A percentile compares a stretch with the other conserved stretches of the same genome.
phyloP scores from a whole-genome alignment of 2,888 invertebrate genomes.

The Amphipoea oculea region DNA sequence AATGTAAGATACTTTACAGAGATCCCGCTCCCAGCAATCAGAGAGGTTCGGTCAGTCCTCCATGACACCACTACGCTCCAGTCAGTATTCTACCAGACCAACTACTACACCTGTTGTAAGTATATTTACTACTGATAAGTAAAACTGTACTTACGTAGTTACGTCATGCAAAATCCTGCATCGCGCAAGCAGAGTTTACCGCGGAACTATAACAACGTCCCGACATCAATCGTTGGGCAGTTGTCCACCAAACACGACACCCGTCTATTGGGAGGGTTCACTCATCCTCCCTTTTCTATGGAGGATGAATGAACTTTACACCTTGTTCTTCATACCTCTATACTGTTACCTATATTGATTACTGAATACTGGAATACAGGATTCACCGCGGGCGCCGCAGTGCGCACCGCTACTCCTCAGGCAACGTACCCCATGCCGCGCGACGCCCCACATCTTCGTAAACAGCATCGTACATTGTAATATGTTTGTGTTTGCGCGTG shows the following conservation, averaged over 20 bases:
- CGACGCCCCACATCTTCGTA: too few species aligned
- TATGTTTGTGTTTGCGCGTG: too few species aligned
- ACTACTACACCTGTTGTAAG: constrained; percentile 57
- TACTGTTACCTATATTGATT: too few species aligned
- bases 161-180: background rate
- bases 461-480: too few species aligned
- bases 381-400: too few species aligned
- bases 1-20: constrained; percentile 68
- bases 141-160: background rate
- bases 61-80: constrained; percentile 80
- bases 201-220: background rate
- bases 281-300: too few species aligned
- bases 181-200: background rate
- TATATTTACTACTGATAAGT: constrained; percentile 2
- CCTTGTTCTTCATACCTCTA: too few species aligned
- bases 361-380: too few species aligned
- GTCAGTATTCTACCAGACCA: constrained; percentile 70
- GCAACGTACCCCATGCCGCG: too few species aligned
- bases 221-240: background rate
- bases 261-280: too few species aligned
- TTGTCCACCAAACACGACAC: background rate
- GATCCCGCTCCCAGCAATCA: constrained; percentile 83
- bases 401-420: too few species aligned
- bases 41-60: constrained; percentile 78
- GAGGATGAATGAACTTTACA: too few species aligned